Conservation (phyloP, 2,888 invertebrate genomes). For the Coleophora deauratella region DNA sequence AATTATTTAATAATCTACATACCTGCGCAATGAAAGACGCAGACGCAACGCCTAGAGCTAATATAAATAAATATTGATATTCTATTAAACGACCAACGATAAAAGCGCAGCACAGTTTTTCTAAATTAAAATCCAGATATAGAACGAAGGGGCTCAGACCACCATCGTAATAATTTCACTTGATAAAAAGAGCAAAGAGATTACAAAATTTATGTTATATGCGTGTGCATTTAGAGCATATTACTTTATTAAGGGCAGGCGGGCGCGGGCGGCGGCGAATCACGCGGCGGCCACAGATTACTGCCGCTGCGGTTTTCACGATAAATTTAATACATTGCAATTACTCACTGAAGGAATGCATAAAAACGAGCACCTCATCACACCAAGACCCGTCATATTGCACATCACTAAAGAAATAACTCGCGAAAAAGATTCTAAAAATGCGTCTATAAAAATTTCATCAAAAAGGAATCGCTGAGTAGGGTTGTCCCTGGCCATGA, state of each 20-base stretch:
- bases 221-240: slow-evolving; percentile 70
- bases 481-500: slow-evolving; percentile 39
- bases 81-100: slow-evolving; percentile 38
- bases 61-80: slow-evolving; percentile 45
- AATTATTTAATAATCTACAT: too few species aligned
- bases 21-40: too few species aligned
- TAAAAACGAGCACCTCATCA: slow-evolving; percentile 48
- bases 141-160: slow-evolving; percentile 48
- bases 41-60: slow-evolving; percentile 43
- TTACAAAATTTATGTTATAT: slow-evolving; percentile 67
- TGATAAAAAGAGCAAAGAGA: slow-evolving; percentile 60
- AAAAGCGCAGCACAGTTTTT: slow-evolving; percentile 49
- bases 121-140: slow-evolving; percentile 60
- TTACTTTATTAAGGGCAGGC: slow-evolving; percentile 69
- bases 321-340: slow-evolving; percentile 65
- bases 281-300: slow-evolving; percentile 41
- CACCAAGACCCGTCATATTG: slow-evolving; percentile 44
- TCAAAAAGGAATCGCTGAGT: slow-evolving; percentile 39
- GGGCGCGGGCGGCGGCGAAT: slow-evolving; percentile 56
- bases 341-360: slow-evolving; percentile 57
- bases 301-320: slow-evolving; percentile 43
- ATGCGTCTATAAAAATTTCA: slow-evolving; percentile 28
- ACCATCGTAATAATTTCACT: slow-evolving; percentile 65
- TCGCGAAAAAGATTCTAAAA: slow-evolving; percentile 42
- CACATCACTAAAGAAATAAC: slow-evolving; percentile 35